Evolutionary conservation across 2,797 vertebrate species (phyloP).

Genomic region (Loris lydekkerianus): DNA sequence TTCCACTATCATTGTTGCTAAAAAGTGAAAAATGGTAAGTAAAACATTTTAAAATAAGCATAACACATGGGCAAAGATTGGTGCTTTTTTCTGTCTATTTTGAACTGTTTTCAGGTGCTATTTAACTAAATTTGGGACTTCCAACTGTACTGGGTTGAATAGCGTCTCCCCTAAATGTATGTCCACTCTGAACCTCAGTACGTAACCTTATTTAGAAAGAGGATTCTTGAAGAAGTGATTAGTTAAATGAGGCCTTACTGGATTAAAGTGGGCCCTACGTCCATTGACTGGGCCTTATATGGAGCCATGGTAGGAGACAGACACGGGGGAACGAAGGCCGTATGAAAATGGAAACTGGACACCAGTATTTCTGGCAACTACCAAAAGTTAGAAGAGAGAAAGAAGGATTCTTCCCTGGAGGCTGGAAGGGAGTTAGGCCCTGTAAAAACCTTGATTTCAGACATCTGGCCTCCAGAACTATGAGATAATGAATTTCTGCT

Average conservation of each 20-base stretch:
- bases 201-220: neutral
- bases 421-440: neutral
- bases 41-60: constrained; percentile 15
- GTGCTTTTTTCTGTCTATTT: neutral
- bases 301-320: neutral
- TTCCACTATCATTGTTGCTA: neutral
- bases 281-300: neutral
- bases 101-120: neutral
- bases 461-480: neutral
- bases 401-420: neutral
- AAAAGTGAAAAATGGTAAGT: constrained; percentile 30
- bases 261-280: neutral
- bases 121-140: neutral
- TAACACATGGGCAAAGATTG: neutral
- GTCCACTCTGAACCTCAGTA: neutral
- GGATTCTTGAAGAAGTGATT: neutral
- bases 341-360: neutral
- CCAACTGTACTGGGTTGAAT: neutral
- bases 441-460: neutral
- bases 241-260: neutral
- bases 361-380: neutral
- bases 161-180: neutral
- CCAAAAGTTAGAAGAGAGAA: neutral
- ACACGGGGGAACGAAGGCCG: neutral
- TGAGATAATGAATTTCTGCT: neutral